Percentiles rank a stretch among this genome's conserved stretches.
phyloP scores from a whole-genome alignment of 2,797 vertebrate species.

The Pipistrellus nathusii region DNA sequence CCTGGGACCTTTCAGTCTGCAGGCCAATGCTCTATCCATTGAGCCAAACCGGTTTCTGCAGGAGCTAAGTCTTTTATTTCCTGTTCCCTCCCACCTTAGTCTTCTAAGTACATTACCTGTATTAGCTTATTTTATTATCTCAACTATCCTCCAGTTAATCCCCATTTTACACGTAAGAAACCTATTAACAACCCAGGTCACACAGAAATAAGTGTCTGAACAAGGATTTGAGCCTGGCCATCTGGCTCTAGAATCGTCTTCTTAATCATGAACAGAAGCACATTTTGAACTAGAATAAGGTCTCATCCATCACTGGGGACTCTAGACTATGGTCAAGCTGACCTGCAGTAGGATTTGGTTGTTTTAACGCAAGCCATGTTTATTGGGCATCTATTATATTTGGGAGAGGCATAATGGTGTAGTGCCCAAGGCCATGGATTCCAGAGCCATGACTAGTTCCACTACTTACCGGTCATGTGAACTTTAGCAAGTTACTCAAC shows the following conservation, averaged over 20 bases:
- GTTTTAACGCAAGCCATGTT: neutral
- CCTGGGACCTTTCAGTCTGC: too few species aligned
- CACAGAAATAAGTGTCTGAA: neutral
- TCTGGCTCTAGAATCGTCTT: neutral
- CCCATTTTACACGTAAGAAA: slow-evolving; percentile 34
- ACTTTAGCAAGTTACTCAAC: neutral
- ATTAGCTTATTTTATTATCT: slow-evolving; percentile 17
- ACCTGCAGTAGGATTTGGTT: neutral
- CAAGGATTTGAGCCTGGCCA: slow-evolving; percentile 9
- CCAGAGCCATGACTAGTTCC: neutral
- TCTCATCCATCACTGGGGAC: neutral
- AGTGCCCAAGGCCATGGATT: neutral
- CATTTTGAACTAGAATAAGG: neutral
- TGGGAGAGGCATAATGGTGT: neutral
- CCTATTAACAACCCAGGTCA: slow-evolving; percentile 3
- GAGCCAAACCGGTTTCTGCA: neutral
- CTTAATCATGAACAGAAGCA: slow-evolving; percentile 8
- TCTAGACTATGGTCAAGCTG: neutral
- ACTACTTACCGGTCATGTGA: neutral
- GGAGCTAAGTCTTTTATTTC: neutral
- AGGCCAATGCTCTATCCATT: too few species aligned
- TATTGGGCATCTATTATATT: neutral
- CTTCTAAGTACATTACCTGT: neutral
- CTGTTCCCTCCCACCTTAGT: neutral
- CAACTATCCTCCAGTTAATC: neutral